Percentiles rank a stretch among this genome's conserved stretches.
These are phyloP conservation scores for Brachyhypopomus occidentalis DNA, from an alignment of 2,113 vertebrate genomes.

Conservation along the genomic window DNA sequence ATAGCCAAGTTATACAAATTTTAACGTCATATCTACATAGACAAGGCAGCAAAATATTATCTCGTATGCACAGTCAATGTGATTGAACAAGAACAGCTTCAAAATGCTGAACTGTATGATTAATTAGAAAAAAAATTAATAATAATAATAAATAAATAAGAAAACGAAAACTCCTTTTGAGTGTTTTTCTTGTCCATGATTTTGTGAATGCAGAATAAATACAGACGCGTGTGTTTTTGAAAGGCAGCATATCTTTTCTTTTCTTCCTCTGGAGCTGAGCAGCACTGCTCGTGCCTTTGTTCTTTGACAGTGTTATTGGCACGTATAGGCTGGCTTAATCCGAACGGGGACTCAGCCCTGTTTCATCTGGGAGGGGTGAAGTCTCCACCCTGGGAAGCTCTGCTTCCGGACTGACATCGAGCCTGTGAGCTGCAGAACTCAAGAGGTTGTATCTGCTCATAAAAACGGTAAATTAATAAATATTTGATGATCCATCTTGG, in stretches of 20 bases:
- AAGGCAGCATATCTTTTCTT: slow-evolving; percentile 40
- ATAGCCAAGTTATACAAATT: too few relatives aligned
- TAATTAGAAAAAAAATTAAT: too few relatives aligned
- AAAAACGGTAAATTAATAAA: slow-evolving; percentile 51
- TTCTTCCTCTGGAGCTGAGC: slow-evolving; percentile 29
- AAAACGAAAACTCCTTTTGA: slow-evolving; percentile 20
- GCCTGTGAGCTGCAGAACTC: slow-evolving; percentile 43
- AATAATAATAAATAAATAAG: too few relatives aligned
- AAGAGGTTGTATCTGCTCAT: slow-evolving; percentile 43
- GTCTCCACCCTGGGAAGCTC: slow-evolving; percentile 39
- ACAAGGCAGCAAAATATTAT: too few relatives aligned
- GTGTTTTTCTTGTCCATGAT: slow-evolving; percentile 35
- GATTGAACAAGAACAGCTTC: too few relatives aligned
- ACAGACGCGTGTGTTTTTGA: slow-evolving; percentile 37
- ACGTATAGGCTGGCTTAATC: slow-evolving; percentile 53
- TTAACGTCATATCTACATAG: too few relatives aligned
- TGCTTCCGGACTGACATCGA: slow-evolving; percentile 29
- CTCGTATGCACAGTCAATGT: too few relatives aligned
- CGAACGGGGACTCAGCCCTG: slow-evolving; percentile 47
- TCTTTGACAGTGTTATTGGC: slow-evolving; percentile 55
- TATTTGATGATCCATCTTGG: slow-evolving; percentile 55
- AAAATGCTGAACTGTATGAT: too few relatives aligned
- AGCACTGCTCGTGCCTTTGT: slow-evolving; percentile 48
- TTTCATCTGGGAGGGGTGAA: slow-evolving; percentile 40
- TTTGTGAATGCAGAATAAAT: slow-evolving; percentile 26